These are phyloP conservation scores for Mus pahari DNA, from an alignment of 2,113 vertebrate species.

Conservation along the genomic window DNA sequence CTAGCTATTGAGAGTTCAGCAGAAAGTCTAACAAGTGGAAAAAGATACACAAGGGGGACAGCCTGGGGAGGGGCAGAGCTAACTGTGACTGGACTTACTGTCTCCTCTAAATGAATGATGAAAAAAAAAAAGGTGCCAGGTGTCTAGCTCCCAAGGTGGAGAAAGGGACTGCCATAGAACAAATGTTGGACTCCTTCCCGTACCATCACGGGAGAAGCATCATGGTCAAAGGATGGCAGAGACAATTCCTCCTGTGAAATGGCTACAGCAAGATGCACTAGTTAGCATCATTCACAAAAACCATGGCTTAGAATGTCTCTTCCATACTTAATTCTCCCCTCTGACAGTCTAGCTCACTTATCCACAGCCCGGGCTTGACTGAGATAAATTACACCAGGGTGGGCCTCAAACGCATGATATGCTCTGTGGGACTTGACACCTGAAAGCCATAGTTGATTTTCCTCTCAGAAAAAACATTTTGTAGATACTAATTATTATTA, in stretches of 20 bases:
- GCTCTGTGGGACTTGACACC: not conserved
- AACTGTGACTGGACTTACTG: not conserved
- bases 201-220: not conserved
- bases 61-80: not conserved
- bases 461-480: not conserved
- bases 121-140: not conserved
- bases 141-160: not conserved
- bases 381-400: not conserved
- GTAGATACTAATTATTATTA: not conserved
- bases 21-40: not conserved
- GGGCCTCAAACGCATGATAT: not conserved
- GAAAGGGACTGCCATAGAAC: not conserved
- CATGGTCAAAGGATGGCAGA: not conserved
- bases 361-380: not conserved
- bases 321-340: not conserved
- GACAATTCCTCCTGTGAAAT: not conserved
- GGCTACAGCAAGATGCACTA: not conserved
- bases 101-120: not conserved
- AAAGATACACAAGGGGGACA: not conserved
- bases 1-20: not conserved
- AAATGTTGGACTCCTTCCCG: not conserved
- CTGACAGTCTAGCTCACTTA: not conserved
- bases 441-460: not conserved
- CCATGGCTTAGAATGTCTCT: not conserved
- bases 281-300: not conserved